Evolutionary conservation across 2,888 invertebrate species (phyloP).

Genomic region (Ennomos fuscantarius): DNA sequence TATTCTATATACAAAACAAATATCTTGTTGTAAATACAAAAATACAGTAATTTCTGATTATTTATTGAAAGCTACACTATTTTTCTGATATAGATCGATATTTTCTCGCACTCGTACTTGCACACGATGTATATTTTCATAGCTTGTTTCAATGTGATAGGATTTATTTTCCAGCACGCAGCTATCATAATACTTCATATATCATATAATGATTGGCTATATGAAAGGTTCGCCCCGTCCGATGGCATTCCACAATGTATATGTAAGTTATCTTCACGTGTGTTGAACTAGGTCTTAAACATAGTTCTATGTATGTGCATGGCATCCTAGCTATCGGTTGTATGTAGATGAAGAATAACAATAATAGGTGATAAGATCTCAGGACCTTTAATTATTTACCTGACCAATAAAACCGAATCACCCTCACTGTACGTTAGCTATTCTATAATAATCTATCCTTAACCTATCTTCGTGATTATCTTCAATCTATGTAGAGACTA

Average conservation of each 20-base stretch:
- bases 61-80: constrained; percentile 77
- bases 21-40: constrained; percentile 71
- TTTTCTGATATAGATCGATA: constrained; percentile 76
- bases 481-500: constrained; percentile 64
- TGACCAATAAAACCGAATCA: constrained; percentile 48
- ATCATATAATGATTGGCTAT: constrained; percentile 56
- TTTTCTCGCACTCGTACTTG: constrained; percentile 74
- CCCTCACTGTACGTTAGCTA: constrained; percentile 57
- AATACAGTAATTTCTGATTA: constrained; percentile 75
- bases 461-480: constrained; percentile 59
- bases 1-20: constrained; percentile 72
- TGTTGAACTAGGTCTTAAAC: constrained; percentile 74
- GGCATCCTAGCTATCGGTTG: constrained; percentile 80
- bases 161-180: constrained; percentile 69
- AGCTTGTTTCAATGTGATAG: constrained; percentile 68
- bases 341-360: constrained; percentile 78
- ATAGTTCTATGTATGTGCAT: constrained; percentile 78
- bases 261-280: constrained; percentile 70
- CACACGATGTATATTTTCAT: constrained; percentile 78
- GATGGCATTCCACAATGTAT: constrained; percentile 57
- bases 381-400: constrained; percentile 38
- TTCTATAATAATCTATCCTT: constrained; percentile 56
- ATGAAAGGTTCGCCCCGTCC: constrained; percentile 60
- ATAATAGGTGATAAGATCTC: constrained; percentile 70
- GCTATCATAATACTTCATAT: constrained; percentile 49